Evolutionary conservation across 92 coral and sea anemone genomes (phyloP).

Genomic region (Phymanthus crucifer): DNA sequence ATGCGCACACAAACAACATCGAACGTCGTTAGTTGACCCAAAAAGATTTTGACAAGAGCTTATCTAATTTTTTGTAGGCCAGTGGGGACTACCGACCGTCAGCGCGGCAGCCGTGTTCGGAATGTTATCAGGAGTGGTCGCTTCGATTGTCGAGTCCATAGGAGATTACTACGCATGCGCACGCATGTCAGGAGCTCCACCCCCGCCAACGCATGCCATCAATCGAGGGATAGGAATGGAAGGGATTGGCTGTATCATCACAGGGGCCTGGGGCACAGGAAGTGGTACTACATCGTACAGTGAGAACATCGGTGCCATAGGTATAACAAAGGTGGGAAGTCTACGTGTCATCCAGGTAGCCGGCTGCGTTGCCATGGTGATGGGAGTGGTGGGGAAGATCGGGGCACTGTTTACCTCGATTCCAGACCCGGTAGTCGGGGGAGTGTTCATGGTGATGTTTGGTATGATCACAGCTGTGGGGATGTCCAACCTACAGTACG

Average conservation of each 20-base stretch:
- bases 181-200: constrained; percentile 73
- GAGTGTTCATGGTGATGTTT: constrained; percentile 84
- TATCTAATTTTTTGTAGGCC: constrained; percentile 36
- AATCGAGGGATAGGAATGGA: constrained; percentile 72
- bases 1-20: too few relatives aligned
- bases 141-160: constrained; percentile 68
- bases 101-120: constrained; percentile 69
- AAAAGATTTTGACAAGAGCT: not conserved
- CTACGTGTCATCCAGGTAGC: constrained; percentile 85
- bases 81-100: constrained; percentile 78
- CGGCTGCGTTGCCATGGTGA: constrained; percentile 62
- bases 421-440: constrained; percentile 90
- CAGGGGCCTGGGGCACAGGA: constrained; percentile 79
- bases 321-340: constrained; percentile 76
- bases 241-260: constrained; percentile 58
- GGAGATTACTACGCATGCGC: constrained; percentile 90
- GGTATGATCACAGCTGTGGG: constrained; percentile 93
- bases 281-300: constrained; percentile 77
- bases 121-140: constrained; percentile 70
- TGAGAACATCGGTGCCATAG: constrained; percentile 73
- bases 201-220: constrained; percentile 78
- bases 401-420: constrained; percentile 86
- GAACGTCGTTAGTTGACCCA: too few relatives aligned
- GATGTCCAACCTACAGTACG: constrained; percentile 82
- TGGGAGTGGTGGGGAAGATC: constrained; percentile 80